phyloP scores from a whole-genome alignment of 2,797 vertebrate genomes.

The Epinephelus awoara region DNA sequence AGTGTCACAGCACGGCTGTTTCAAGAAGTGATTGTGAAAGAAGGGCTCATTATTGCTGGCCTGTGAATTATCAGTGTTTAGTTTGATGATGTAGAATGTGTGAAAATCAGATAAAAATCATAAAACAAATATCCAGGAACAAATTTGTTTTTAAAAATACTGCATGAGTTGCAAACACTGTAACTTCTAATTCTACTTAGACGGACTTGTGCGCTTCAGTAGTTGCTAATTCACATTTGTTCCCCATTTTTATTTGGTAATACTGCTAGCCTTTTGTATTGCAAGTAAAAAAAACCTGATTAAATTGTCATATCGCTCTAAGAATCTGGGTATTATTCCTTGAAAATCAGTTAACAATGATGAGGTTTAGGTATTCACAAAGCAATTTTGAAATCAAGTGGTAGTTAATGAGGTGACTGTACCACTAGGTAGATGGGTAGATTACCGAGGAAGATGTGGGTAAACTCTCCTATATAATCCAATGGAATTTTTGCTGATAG shows the following conservation, averaged over 20 bases:
- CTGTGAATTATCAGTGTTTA: constrained; percentile 18
- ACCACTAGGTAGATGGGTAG: no score
- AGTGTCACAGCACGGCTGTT: constrained; percentile 10
- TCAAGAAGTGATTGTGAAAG: constrained; percentile 25
- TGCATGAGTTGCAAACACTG: background rate
- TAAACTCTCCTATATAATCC: no score
- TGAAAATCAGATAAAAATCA: constrained; percentile 9
- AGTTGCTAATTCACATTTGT: background rate
- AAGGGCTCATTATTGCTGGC: background rate
- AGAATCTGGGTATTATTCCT: background rate
- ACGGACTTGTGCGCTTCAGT: no score
- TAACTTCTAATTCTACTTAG: background rate
- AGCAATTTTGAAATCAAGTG: no score
- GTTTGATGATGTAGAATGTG: background rate
- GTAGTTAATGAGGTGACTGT: no score
- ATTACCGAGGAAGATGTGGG: no score
- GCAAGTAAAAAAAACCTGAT: no score
- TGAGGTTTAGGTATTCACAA: background rate
- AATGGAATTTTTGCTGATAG: no score
- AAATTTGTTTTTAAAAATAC: background rate
- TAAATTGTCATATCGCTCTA: background rate
- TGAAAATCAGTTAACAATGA: background rate
- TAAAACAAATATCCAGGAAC: background rate
- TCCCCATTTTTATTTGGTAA: background rate
- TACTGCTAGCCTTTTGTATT: no score